Percentiles rank a stretch among this genome's conserved stretches.
phyloP scores from a whole-genome alignment of 1,140 invertebrate species.

The Drosophila parvula region DNA sequence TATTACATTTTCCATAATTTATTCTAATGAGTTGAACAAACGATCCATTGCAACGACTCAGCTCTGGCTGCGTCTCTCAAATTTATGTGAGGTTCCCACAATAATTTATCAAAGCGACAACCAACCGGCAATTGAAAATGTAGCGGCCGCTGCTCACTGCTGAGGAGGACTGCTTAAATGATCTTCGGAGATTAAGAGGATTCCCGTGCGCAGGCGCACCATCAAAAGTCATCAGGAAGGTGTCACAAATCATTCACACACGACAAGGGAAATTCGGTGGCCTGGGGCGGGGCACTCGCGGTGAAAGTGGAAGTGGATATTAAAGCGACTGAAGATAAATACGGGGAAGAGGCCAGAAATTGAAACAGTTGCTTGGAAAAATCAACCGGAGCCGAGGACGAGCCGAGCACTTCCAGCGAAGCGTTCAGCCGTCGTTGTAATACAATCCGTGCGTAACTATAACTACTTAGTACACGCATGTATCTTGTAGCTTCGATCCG shows the following conservation, averaged over 20 bases:
- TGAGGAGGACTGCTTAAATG: slow-evolving; percentile 14
- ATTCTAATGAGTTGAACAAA: not conserved
- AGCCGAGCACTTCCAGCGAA: slow-evolving; percentile 47
- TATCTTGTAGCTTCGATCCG: slow-evolving; percentile 42
- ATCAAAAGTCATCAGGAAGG: slow-evolving; percentile 54
- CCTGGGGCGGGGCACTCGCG: not conserved
- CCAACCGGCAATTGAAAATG: slow-evolving; percentile 27
- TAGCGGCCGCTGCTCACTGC: not conserved
- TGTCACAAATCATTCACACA: slow-evolving; percentile 78
- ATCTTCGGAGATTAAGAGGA: slow-evolving; percentile 32
- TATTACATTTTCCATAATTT: not conserved
- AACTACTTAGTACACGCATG: slow-evolving; percentile 67
- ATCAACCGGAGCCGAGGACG: slow-evolving; percentile 35
- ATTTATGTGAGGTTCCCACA: slow-evolving; percentile 62
- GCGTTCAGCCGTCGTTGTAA: slow-evolving; percentile 63
- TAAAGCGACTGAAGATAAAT: slow-evolving; percentile 68
- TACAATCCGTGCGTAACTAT: slow-evolving; percentile 80
- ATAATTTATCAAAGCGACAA: slow-evolving; percentile 66
- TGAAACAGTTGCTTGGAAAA: slow-evolving; percentile 76
- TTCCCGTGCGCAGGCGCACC: slow-evolving; percentile 48
- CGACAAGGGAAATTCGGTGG: slow-evolving; percentile 10
- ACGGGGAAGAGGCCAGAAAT: slow-evolving; percentile 55
- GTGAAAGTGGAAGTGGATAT: slow-evolving; percentile 73
- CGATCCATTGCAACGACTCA: slow-evolving; percentile 2
- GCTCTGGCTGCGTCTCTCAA: not conserved